Percentiles rank a stretch among this genome's conserved stretches.
phyloP scores from a whole-genome alignment of 2,797 vertebrate genomes.

The Takifugu ocellatus region DNA sequence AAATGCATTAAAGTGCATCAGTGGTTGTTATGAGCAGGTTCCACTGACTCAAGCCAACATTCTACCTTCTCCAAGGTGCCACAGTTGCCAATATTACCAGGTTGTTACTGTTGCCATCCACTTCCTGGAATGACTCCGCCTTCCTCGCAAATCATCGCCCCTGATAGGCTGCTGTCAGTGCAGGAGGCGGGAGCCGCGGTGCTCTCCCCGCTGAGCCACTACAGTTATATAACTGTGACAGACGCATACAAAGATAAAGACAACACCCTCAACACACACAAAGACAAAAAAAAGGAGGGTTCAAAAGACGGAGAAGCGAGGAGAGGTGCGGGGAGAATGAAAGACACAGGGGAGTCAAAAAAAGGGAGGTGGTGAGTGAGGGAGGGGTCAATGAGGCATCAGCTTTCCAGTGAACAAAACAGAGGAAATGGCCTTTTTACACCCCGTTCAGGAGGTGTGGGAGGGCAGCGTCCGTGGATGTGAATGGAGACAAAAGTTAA shows the following conservation, averaged over 20 bases:
- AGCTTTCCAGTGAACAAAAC: slow-evolving; percentile 61
- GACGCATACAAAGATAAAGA: slow-evolving; percentile 32
- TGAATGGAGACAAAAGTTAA: slow-evolving; percentile 48
- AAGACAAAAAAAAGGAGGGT: slow-evolving; percentile 38
- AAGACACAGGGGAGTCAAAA: background rate
- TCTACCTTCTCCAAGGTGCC: slow-evolving; percentile 16
- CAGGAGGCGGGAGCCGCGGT: slow-evolving; percentile 35
- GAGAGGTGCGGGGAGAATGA: background rate
- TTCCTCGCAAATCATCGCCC: slow-evolving; percentile 47
- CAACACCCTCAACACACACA: slow-evolving; percentile 56
- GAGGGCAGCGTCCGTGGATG: slow-evolving; percentile 29
- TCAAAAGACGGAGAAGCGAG: slow-evolving; percentile 12
- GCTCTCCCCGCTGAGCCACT: slow-evolving; percentile 33
- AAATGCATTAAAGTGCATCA: too few relatives aligned
- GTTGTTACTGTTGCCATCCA: slow-evolving; percentile 54
- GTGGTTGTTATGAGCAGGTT: too few relatives aligned
- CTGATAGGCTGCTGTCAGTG: slow-evolving; percentile 33
- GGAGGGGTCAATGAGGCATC: slow-evolving; percentile 40
- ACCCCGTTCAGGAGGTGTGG: slow-evolving; percentile 57
- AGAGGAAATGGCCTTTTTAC: slow-evolving; percentile 60
- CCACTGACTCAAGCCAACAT: background rate
- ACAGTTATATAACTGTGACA: slow-evolving; percentile 55
- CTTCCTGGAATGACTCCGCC: slow-evolving; percentile 69
- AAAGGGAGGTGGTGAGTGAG: slow-evolving; percentile 3
- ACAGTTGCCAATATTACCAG: slow-evolving; percentile 34